A percentile compares a stretch with the other conserved stretches of the same genome.
phyloP scores from a whole-genome alignment of 2,113 vertebrate genomes.

The Xiphophorus maculatus region DNA sequence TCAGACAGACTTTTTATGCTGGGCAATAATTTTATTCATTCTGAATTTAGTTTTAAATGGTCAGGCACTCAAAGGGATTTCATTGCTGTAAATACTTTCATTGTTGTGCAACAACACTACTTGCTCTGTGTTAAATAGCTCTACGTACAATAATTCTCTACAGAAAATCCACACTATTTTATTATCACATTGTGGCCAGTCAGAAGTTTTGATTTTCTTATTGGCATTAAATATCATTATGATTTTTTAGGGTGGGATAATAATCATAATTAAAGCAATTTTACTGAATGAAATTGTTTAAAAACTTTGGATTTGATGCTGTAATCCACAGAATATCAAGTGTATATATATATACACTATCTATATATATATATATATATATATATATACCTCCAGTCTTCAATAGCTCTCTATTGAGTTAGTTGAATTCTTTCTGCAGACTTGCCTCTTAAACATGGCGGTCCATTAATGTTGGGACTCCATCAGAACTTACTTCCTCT shows the following conservation, averaged over 20 bases:
- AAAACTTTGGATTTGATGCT: too few species aligned
- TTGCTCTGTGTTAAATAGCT: conserved; percentile 17
- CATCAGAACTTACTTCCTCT: not conserved
- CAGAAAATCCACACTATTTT: not conserved
- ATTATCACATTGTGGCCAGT: too few species aligned
- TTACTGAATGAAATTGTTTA: too few species aligned
- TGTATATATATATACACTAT: too few species aligned
- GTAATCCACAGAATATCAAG: too few species aligned
- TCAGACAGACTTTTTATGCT: conserved; percentile 7
- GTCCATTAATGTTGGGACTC: not conserved
- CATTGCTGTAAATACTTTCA: conserved; percentile 34
- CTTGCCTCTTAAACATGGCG: not conserved
- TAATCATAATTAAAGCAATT: too few species aligned
- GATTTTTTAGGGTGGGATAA: too few species aligned
- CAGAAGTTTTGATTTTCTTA: too few species aligned
- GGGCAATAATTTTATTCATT: conserved; percentile 4
- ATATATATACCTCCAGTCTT: too few species aligned
- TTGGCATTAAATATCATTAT: too few species aligned
- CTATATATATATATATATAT: too few species aligned
- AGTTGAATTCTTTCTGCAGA: not conserved
- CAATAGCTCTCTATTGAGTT: not conserved
- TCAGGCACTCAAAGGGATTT: conserved; percentile 8
- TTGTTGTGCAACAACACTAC: conserved; percentile 1
- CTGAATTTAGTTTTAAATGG: not conserved
- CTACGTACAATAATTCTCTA: not conserved